phyloP scores from a whole-genome alignment of 2,888 invertebrate species.

The Cantharis lateralis region DNA sequence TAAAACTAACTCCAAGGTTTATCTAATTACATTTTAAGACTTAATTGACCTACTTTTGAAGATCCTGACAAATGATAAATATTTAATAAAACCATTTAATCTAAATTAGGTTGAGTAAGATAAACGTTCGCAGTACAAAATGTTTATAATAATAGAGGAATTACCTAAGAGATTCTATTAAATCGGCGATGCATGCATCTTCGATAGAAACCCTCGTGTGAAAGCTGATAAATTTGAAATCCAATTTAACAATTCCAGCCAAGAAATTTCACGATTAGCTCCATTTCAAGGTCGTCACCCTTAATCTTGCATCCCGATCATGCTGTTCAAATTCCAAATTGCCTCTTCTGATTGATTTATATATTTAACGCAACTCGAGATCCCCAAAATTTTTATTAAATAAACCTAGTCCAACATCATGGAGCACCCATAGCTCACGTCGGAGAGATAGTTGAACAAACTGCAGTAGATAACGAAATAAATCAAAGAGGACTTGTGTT shows the following conservation, averaged over 20 bases:
- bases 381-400: background rate
- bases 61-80: background rate
- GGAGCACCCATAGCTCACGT: background rate
- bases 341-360: too few relatives aligned
- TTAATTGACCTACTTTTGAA: constrained; percentile 1
- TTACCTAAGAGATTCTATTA: background rate
- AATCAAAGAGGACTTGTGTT: background rate
- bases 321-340: too few relatives aligned
- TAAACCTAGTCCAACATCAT: background rate
- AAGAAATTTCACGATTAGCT: background rate
- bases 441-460: background rate
- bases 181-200: background rate
- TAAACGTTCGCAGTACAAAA: background rate
- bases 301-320: too few relatives aligned
- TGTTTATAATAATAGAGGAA: background rate
- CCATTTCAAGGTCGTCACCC: background rate
- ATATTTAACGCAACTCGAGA: background rate
- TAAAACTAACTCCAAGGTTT: background rate
- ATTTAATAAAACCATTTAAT: background rate
- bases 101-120: background rate
- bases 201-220: background rate
- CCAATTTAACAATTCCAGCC: background rate
- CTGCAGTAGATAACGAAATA: background rate
- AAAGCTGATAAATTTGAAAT: background rate
- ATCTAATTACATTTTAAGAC: background rate